Evolutionary conservation across 1,140 invertebrate genomes (phyloP).

Genomic region (Melanaphis sacchari): DNA sequence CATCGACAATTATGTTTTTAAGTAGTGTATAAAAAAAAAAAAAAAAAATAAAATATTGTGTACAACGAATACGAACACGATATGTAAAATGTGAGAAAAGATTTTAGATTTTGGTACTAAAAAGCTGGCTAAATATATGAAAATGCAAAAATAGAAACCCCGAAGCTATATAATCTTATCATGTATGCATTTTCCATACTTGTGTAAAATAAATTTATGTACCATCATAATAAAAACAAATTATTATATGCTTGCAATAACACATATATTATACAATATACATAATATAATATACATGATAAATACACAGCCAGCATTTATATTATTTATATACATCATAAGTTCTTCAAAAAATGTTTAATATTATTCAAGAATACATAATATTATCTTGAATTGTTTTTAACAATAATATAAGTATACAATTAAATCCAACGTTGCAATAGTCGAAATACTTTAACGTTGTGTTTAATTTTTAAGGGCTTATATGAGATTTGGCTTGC

Average conservation of each 20-base stretch:
- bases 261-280: neutral
- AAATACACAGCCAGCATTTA: neutral
- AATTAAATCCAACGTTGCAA: neutral
- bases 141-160: neutral
- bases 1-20: neutral
- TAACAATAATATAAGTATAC: neutral
- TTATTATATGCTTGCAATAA: constrained; percentile 8
- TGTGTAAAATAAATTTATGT: neutral
- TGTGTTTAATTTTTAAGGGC: neutral
- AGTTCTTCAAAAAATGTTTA: neutral
- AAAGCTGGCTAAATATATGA: neutral
- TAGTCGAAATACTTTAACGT: neutral
- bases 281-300: neutral
- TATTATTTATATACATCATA: neutral
- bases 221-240: constrained; percentile 7
- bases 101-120: neutral
- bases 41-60: neutral
- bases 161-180: neutral
- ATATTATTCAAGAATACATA: neutral
- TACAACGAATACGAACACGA: neutral
- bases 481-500: neutral
- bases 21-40: neutral
- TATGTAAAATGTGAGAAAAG: neutral
- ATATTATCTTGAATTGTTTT: neutral
- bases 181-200: neutral